These are phyloP conservation scores for Eucidaris tribuloides DNA, from an alignment of 35 echinoderm and acorn worm species.

Conservation along the genomic window DNA sequence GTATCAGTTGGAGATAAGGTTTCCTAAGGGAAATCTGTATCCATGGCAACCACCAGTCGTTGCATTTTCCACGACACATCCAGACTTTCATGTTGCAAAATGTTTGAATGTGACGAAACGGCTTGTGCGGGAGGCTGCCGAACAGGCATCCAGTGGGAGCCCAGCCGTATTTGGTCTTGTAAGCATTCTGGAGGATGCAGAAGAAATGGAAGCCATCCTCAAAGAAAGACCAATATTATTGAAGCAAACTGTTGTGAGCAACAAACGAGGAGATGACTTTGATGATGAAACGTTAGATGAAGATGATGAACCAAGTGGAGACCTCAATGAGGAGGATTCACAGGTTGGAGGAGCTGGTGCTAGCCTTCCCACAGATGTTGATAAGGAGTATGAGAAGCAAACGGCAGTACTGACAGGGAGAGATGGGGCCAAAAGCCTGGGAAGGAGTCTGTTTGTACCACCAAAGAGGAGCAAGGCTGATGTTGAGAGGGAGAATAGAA, in stretches of 20 bases:
- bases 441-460: constrained; percentile 22
- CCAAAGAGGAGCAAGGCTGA: constrained; percentile 19
- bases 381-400: background rate
- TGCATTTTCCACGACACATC: constrained; percentile 37
- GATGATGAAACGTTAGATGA: background rate
- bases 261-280: background rate
- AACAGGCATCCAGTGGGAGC: constrained; percentile 14
- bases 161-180: constrained; percentile 60
- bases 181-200: constrained; percentile 43
- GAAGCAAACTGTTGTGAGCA: background rate
- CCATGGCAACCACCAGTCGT: constrained; percentile 53
- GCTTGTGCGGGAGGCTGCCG: constrained; percentile 27
- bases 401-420: background rate
- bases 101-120: constrained; percentile 55
- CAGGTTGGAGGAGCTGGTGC: background rate
- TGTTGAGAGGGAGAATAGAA: constrained; percentile 58
- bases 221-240: constrained; percentile 23
- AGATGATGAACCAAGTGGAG: background rate
- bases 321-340: background rate
- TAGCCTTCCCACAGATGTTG: background rate
- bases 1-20: constrained; percentile 56
- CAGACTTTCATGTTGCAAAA: constrained; percentile 37
- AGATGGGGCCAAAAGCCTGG: constrained; percentile 15
- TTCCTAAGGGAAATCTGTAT: constrained; percentile 45
- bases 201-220: constrained; percentile 31